Evolutionary conservation across 2,113 vertebrate genomes (phyloP).

Genomic region (Nerophis lumbriciformis): DNA sequence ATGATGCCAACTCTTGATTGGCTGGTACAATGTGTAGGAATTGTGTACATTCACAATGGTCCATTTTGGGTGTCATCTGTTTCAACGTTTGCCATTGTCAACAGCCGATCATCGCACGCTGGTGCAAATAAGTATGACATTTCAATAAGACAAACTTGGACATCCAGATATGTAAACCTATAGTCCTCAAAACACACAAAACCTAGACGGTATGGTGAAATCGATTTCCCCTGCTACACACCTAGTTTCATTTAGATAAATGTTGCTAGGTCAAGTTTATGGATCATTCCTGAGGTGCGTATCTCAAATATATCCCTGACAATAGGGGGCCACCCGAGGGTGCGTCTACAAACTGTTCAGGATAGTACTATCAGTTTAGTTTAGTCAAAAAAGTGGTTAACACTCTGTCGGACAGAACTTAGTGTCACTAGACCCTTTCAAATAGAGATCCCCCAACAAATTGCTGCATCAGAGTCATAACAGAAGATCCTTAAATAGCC

Average conservation of each 20-base stretch:
- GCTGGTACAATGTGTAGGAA: not conserved
- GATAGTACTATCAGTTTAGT: too few species aligned
- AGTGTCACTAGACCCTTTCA: too few species aligned
- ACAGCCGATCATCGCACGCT: not conserved
- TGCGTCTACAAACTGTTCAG: too few species aligned
- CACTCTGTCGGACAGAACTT: too few species aligned
- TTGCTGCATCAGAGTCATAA: too few species aligned
- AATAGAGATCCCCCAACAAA: too few species aligned
- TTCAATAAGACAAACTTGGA: not conserved
- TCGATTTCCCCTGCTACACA: not conserved
- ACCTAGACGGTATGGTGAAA: too few species aligned
- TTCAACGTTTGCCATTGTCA: not conserved
- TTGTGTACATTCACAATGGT: not conserved
- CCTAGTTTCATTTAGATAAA: not conserved
- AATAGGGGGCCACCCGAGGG: slow-evolving; percentile 8
- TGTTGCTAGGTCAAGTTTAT: not conserved
- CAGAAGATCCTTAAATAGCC: too few species aligned
- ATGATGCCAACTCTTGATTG: not conserved
- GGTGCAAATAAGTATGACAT: not conserved
- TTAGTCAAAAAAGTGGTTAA: too few species aligned
- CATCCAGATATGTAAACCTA: not conserved
- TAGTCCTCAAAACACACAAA: too few species aligned
- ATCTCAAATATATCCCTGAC: not conserved
- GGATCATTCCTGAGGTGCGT: too few species aligned
- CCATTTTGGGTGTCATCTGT: not conserved